Evolutionary conservation across 2,113 vertebrate genomes (phyloP).

Genomic region (Oncorhynchus mykiss): DNA sequence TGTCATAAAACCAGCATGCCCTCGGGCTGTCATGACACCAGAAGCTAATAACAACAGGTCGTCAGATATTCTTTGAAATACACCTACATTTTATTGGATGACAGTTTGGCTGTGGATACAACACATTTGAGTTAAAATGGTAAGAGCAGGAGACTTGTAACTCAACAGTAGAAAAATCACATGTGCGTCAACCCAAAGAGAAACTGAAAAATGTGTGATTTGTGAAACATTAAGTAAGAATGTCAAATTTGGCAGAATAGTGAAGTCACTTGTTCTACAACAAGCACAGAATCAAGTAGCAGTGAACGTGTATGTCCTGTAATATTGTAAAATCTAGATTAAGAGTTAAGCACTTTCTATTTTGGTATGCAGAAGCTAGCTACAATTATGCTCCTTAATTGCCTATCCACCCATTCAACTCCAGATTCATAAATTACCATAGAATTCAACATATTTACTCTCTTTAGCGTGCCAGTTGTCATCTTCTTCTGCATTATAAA

Average conservation of each 20-base stretch:
- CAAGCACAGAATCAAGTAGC: slow-evolving; percentile 43
- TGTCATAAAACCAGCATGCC: background rate
- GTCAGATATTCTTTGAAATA: slow-evolving; percentile 58
- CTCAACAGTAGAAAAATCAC: slow-evolving; percentile 10
- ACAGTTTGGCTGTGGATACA: slow-evolving; percentile 66
- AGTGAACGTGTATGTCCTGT: slow-evolving; percentile 19
- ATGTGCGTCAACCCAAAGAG: slow-evolving; percentile 28
- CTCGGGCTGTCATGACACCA: background rate
- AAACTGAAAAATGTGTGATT: slow-evolving; percentile 36
- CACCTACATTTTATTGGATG: slow-evolving; percentile 72
- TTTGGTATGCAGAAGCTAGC: slow-evolving; percentile 36
- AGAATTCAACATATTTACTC: background rate
- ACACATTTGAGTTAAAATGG: slow-evolving; percentile 46
- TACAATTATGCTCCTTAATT: slow-evolving; percentile 22
- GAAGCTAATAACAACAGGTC: background rate
- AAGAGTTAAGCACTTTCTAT: slow-evolving; percentile 33
- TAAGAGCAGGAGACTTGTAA: slow-evolving; percentile 44
- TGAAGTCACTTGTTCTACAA: slow-evolving; percentile 24
- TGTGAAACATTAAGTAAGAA: slow-evolving; percentile 20
- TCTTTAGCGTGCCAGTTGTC: background rate
- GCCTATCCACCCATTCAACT: slow-evolving; percentile 8
- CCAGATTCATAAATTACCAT: background rate
- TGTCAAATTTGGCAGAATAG: slow-evolving; percentile 28
- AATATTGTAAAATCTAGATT: slow-evolving; percentile 27
- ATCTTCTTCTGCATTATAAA: background rate